Base-by-base conservation (phyloP, 2,113 vertebrate genomes). In the Psilopogon haemacephalus region DNA sequence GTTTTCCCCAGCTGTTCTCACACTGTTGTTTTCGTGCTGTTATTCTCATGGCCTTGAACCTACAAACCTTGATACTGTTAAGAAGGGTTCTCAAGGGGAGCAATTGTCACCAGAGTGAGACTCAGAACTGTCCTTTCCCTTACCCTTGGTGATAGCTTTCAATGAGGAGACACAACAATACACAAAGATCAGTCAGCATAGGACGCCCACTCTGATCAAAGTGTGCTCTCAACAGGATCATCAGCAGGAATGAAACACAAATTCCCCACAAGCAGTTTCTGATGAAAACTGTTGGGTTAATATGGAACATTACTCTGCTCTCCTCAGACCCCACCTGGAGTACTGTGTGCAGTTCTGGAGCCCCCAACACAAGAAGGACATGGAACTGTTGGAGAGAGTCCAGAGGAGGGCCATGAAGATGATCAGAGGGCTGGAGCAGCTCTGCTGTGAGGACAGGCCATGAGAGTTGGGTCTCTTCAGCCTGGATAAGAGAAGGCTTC, bases 191-290 rank as follows among this genome's bases (percentile, higher is more conserved):
- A 81, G 42, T 8, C 12, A 6, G 23, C 54, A 48, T 42, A 48
- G 30, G 75, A 54, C 70, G 65, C 23, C 28, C 10, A 32, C 9
- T 8, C 12, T 58, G 5, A 21, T 48, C 56, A n/a, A 62, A 73
- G 35, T 4, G n/a, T 54, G 63, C 15, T 82, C 32, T 56, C 38
- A 60, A 56, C 0, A 3, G 40, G 30, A 42, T 5, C 0, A 0
- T 5, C 4, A 86, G n/a, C 15, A 72, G 38, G 27, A 86, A 42
- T 35, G 42, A 75, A 88, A 12, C n/a, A 65, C 23, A 69, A 56
- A 48, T 56, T 71, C 0, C 17, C 23, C 15, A 19, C 4, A 32
- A 46, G 32, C 33, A 46, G 11, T 19, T 89, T 35, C 54, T 48
- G 42, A 56, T 60, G 24, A 74, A 74, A 82, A 84, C 28, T n/a